Evolutionary conservation across 2,113 vertebrate species (phyloP).

Genomic region (Uria lomvia): DNA sequence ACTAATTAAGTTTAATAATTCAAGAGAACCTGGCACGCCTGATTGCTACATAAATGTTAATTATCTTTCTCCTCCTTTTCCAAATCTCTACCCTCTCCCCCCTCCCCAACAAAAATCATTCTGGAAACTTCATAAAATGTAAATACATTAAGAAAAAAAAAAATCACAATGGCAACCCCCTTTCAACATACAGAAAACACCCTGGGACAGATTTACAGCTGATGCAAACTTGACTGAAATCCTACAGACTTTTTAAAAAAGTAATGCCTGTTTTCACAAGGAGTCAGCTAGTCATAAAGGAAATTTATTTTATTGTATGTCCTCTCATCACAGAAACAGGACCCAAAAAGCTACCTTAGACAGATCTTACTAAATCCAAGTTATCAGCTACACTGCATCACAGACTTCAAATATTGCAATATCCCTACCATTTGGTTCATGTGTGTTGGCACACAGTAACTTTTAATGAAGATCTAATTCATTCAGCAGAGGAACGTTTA

Average conservation of each 20-base stretch:
- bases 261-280: not conserved
- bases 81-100: not conserved
- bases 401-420: not conserved
- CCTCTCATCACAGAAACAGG: not conserved
- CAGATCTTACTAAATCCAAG: not conserved
- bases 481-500: not conserved
- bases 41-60: conserved; percentile 57
- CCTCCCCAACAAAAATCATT: not conserved
- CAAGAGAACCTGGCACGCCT: conserved; percentile 53
- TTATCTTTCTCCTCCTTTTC: conserved; percentile 41
- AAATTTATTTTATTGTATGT: not conserved
- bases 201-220: not conserved
- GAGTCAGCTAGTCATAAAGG: not conserved
- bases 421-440: not conserved
- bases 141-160: conserved; percentile 12
- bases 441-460: not conserved
- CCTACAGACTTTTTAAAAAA: not conserved
- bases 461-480: not conserved
- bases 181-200: not conserved
- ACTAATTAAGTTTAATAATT: conserved; percentile 75
- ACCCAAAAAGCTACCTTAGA: not conserved
- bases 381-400: not conserved
- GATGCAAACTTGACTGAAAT: not conserved
- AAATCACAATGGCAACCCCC: not conserved
- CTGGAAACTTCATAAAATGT: conserved; percentile 1